Conservation (phyloP, 2,888 invertebrate species). For the Machimus rusticus region DNA sequence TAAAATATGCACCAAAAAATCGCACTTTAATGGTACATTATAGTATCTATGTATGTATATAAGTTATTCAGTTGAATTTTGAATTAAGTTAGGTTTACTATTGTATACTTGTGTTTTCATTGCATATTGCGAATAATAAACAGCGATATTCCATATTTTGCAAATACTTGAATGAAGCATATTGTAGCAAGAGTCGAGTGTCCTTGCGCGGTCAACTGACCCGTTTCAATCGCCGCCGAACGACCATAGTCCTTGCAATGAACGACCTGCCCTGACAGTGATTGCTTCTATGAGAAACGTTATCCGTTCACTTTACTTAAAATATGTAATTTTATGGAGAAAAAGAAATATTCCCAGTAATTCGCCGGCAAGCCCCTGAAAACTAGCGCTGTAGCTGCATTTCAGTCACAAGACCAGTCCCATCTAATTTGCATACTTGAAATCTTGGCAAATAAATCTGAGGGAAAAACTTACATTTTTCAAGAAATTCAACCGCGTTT, state of each 20-base stretch:
- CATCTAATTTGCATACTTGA: constrained; percentile 21
- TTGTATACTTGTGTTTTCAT: too few relatives aligned
- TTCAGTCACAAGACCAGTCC: not conserved
- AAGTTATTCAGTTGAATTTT: too few relatives aligned
- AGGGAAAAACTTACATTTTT: not conserved
- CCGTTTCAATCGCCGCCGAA: not conserved
- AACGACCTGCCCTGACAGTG: not conserved
- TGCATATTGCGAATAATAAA: not conserved
- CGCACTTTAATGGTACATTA: too few relatives aligned
- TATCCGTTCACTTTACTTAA: not conserved
- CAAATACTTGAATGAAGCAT: not conserved
- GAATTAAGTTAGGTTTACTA: too few relatives aligned
- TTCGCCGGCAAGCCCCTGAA: constrained; percentile 4
- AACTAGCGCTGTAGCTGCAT: not conserved
- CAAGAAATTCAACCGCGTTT: not conserved
- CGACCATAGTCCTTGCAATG: not conserved
- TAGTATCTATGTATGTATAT: too few relatives aligned
- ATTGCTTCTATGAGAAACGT: not conserved
- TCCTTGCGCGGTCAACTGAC: not conserved
- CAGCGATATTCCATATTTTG: not conserved
- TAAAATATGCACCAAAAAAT: too few relatives aligned
- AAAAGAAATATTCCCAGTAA: constrained; percentile 5
- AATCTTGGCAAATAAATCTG: constrained; percentile 29
- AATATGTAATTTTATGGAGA: not conserved
- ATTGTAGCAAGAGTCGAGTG: not conserved